Evolutionary conservation across 1,140 invertebrate species (phyloP).

Genomic region (Whitmania pigra): DNA sequence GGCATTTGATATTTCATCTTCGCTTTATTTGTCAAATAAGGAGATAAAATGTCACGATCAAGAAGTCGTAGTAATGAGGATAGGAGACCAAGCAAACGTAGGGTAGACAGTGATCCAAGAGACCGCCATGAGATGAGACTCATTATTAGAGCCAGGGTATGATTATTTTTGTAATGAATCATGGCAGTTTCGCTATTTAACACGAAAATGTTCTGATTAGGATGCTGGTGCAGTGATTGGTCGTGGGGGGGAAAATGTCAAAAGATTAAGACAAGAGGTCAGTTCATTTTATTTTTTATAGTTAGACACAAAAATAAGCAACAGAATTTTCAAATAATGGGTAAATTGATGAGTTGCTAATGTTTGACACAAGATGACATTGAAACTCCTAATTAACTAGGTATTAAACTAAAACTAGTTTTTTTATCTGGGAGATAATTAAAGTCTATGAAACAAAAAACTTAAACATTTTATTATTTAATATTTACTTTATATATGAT

Average conservation of each 20-base stretch:
- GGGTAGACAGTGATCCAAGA: too few relatives aligned
- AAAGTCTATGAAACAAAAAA: background rate
- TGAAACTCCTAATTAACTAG: background rate
- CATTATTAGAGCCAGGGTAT: too few relatives aligned
- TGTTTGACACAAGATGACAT: background rate
- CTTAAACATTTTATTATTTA: background rate
- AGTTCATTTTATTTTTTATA: conserved; percentile 39
- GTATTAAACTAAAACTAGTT: background rate
- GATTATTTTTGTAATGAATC: too few relatives aligned
- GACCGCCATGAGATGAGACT: too few relatives aligned
- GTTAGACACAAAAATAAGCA: conserved; percentile 28
- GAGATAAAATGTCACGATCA: too few relatives aligned
- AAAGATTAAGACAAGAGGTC: conserved; percentile 79
- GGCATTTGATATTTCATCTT: too few relatives aligned
- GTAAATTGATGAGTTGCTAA: background rate
- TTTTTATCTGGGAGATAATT: too few relatives aligned
- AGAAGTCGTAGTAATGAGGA: too few relatives aligned
- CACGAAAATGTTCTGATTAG: conserved; percentile 29
- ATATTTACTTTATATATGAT: background rate
- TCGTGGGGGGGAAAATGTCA: conserved; percentile 85
- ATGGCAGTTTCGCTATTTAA: too few relatives aligned
- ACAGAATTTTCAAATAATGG: background rate
- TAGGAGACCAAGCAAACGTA: too few relatives aligned
- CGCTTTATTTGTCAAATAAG: too few relatives aligned
- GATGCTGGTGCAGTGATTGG: conserved; percentile 85